phyloP scores from a whole-genome alignment of 2,888 invertebrate species.

The Pelosia muscerda region DNA sequence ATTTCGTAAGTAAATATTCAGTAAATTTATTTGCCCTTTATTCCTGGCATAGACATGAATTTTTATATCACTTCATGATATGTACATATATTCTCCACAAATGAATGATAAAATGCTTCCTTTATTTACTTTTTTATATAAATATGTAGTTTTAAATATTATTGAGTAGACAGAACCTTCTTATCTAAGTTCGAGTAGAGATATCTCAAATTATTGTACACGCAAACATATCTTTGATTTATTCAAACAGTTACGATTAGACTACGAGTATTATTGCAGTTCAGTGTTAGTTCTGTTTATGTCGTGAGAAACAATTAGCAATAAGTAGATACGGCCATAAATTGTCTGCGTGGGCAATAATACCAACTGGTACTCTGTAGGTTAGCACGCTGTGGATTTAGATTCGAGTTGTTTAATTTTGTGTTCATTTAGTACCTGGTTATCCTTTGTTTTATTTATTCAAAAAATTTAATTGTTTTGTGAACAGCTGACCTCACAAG shows the following conservation, averaged over 20 bases:
- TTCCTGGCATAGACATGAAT: too few species aligned
- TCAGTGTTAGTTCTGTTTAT: background rate
- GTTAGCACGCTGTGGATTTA: background rate
- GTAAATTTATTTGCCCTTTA: too few species aligned
- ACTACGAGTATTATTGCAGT: background rate
- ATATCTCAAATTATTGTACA: background rate
- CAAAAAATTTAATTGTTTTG: too few species aligned
- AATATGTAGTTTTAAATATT: too few species aligned
- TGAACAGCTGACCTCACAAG: too few species aligned
- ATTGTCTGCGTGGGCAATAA: conserved; percentile 40
- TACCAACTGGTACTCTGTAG: conserved; percentile 25
- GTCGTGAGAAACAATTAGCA: conserved; percentile 40
- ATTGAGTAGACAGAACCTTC: too few species aligned
- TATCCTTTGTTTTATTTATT: background rate
- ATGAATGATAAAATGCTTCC: too few species aligned
- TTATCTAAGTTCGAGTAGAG: too few species aligned
- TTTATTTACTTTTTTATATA: too few species aligned
- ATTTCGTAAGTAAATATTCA: too few species aligned
- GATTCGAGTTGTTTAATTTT: background rate
- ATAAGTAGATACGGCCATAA: conserved; percentile 38
- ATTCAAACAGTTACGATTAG: background rate
- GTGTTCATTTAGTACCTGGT: background rate
- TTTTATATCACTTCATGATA: too few species aligned
- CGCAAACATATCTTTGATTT: background rate
- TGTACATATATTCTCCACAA: too few species aligned